Conservation (phyloP, 2,113 vertebrate species). For the Pollimyrus isidori region DNA sequence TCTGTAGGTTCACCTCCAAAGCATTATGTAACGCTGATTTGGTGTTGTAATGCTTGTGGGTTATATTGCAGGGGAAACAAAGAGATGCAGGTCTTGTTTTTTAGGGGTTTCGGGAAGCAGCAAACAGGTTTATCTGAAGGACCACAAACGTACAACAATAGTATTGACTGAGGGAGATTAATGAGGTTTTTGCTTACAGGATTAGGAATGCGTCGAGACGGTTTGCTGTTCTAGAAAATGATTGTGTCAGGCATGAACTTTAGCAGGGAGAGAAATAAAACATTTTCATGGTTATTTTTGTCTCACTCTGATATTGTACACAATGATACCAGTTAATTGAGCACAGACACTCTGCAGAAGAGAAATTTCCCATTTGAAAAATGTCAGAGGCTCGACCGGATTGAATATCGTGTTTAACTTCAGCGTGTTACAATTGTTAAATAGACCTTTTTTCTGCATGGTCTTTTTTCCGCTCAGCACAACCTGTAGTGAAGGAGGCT, state of each 20-base stretch:
- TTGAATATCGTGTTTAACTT: background rate
- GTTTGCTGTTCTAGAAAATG: background rate
- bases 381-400: background rate
- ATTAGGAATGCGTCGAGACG: background rate
- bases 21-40: background rate
- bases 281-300: background rate
- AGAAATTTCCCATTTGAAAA: background rate
- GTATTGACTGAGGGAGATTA: background rate
- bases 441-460: background rate
- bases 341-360: background rate
- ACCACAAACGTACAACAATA: background rate
- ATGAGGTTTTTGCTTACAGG: background rate
- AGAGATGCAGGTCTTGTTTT: background rate
- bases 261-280: background rate
- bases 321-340: background rate
- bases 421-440: background rate
- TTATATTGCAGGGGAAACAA: background rate
- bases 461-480: background rate
- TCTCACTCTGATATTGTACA: background rate
- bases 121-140: background rate
- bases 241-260: conserved; percentile 5
- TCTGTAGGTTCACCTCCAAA: background rate
- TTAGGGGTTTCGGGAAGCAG: background rate
- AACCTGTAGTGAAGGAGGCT: background rate
- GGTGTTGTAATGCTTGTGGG: background rate